Percentiles rank a stretch among this genome's conserved stretches.
phyloP scores from a whole-genome alignment of 1,140 invertebrate genomes.

The Drosophila ambigua region DNA sequence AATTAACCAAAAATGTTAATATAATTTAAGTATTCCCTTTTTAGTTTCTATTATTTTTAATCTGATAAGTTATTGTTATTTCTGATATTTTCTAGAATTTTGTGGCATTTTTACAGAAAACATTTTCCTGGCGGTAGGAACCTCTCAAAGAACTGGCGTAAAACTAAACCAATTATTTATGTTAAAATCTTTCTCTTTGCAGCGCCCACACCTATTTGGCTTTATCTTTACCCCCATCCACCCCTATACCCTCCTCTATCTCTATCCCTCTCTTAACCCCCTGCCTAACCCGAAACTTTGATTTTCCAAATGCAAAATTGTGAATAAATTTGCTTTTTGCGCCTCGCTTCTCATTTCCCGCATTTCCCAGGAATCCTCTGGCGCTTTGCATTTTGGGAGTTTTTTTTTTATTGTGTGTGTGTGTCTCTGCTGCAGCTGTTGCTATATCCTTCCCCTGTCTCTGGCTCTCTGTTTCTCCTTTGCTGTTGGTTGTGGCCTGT shows the following conservation, averaged over 20 bases:
- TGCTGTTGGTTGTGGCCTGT: slow-evolving; percentile 14
- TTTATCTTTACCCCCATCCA: background rate
- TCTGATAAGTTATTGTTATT: too few species aligned
- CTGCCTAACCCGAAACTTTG: slow-evolving; percentile 29
- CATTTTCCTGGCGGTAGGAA: background rate
- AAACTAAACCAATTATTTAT: slow-evolving; percentile 42
- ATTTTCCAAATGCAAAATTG: slow-evolving; percentile 56
- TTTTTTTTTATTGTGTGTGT: slow-evolving; percentile 3
- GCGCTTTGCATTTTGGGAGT: background rate
- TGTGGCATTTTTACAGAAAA: slow-evolving; percentile 27
- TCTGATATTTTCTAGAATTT: background rate
- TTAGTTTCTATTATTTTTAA: too few species aligned
- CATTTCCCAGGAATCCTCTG: background rate
- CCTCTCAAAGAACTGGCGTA: slow-evolving; percentile 1
- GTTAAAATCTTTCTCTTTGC: slow-evolving; percentile 3
- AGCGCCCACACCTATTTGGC: too few species aligned
- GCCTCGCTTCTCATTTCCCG: slow-evolving; percentile 36
- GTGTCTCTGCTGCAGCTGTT: slow-evolving; percentile 50
- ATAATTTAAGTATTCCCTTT: too few species aligned
- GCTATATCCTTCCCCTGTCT: slow-evolving; percentile 9
- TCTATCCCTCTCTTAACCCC: slow-evolving; percentile 4
- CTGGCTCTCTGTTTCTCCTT: slow-evolving; percentile 15
- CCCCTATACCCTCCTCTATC: slow-evolving; percentile 28
- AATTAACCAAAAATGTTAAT: too few species aligned
- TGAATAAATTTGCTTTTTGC: slow-evolving; percentile 25